Evolutionary conservation across 2,797 vertebrate species (phyloP), one percentile per base, ranked within the genome.

Genomic region (Capromys pilorides): DNA sequence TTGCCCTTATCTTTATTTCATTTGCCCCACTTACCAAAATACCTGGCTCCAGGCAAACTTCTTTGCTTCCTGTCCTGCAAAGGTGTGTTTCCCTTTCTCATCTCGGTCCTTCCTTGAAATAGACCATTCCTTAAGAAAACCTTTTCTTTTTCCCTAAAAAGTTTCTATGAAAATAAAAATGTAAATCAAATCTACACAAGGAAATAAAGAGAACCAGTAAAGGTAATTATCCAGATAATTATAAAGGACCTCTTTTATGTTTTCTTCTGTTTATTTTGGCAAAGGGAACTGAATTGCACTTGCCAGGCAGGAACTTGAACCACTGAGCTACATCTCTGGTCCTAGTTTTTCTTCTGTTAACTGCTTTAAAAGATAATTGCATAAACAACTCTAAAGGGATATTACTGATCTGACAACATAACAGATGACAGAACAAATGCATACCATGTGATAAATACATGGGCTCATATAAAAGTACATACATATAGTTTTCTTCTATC

Each of bases 271-370:
- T 78, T 57, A 14, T 16, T 57, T 57, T 57, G 54, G 16, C 4
- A 18, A 3, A 18, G 16, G 51, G 51, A 54, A 54, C 5, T 57
- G 54, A 57, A 57, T 57, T 57, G 54, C 3, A 57, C 54, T 57
- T 57, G 54, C 54, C 14, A 57, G 54, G 54, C 54, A 57, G 54
- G 16, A 2, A 4, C 45, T 45, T 45, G 45, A 45, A 45, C 45
- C 45, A 45, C 54, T 57, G 54, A 18, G 14, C 54, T 57, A 57
- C 16, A 57, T 57, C 54, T 57, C 54, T 57, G 54, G 54, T 13
- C 51, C 54, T 79, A 87, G 90, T 18, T 54, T 94, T 86, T 80
- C 78, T 95, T 51, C 94, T 77, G 61, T 79, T 78, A 80, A 92
- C 33, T 80, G 36, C 75, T 41, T 95, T 66, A 75, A 90, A 84